Conservation (phyloP, 2,797 vertebrate genomes). For the Anniella stebbinsi region DNA sequence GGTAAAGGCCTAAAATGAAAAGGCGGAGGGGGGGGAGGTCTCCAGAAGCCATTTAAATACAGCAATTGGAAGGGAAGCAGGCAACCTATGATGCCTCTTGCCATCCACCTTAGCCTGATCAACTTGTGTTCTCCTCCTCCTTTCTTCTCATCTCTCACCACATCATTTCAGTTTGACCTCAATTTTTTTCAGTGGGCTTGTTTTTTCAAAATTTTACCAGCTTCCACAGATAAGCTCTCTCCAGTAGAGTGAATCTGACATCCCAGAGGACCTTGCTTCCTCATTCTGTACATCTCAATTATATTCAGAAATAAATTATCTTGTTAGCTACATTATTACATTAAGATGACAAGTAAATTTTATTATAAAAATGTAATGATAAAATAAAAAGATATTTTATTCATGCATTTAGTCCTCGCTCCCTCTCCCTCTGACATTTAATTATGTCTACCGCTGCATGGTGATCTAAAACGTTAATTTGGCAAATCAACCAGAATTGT, state of each 20-base stretch:
- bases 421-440: slow-evolving; percentile 65
- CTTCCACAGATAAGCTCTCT: slow-evolving; percentile 36
- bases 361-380: slow-evolving; percentile 73
- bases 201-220: slow-evolving; percentile 17
- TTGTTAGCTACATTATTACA: slow-evolving; percentile 69
- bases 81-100: slow-evolving; percentile 48
- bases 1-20: neutral
- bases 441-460: slow-evolving; percentile 63
- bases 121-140: slow-evolving; percentile 5
- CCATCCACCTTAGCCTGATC: slow-evolving; percentile 40
- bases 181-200: neutral
- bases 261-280: slow-evolving; percentile 58
- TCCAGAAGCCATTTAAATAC: neutral
- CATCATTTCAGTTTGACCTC: neutral
- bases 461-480: slow-evolving; percentile 69
- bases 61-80: neutral
- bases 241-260: slow-evolving; percentile 52
- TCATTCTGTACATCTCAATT: slow-evolving; percentile 63
- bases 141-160: neutral
- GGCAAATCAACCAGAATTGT: slow-evolving; percentile 60
- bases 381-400: slow-evolving; percentile 67
- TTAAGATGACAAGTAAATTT: slow-evolving; percentile 78
- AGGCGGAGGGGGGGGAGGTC: neutral
- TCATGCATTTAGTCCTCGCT: slow-evolving; percentile 53
- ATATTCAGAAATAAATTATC: slow-evolving; percentile 69